Evolutionary conservation across 64 coral and sea anemone species (phyloP), one percentile per base, ranked within the genome.

Genomic region (Dendrophyllia cribrosa): DNA sequence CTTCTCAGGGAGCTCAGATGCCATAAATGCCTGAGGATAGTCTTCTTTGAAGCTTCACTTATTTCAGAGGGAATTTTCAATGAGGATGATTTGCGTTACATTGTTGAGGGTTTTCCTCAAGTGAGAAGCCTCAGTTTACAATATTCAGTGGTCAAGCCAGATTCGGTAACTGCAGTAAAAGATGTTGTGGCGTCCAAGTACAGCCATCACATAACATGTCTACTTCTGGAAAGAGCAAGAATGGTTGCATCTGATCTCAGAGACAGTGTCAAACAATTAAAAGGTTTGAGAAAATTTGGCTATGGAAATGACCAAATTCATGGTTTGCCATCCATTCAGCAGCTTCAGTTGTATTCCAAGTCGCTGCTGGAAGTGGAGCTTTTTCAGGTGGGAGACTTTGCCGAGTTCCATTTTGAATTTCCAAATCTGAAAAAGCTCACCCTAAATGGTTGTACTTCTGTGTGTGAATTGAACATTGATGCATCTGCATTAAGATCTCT

Each of bases 261-360:
- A 74, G 83, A 91, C 14, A 58, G 75, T 86, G 65, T 97, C 17
- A 83, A 88, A 68, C 75, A 66, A 21, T 80, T 97, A 71, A 16
- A 65, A 44, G 65, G 88, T 20, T 69, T 94, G 44, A 78, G 66
- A 66, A 88, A 64, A 22, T 97, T 97, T 87, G 69, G 72, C 20
- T 94, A 94, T 83, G 92, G 92, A 0, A 97, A 94, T 88, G 95
- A 97, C 53, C 87, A 97, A 47, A 91, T 91, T 51, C 86, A 88
- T 91, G 88, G 88, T 74, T 78, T 93, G 66, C 95, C 92, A 58
- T 97, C 88, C n/a, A 86, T 83, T 61, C 92, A 94, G 16, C 79
- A 69, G 15, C 81, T 94, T 21, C 14, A 67, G 8, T 78, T 97
- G 9, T 70, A 75, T 47, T 97, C 95, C 7, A 87, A 82, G 43